Percentiles rank a stretch among this genome's conserved stretches.
phyloP scores from a whole-genome alignment of 2,888 invertebrate genomes.

The Physocephala rufipes region DNA sequence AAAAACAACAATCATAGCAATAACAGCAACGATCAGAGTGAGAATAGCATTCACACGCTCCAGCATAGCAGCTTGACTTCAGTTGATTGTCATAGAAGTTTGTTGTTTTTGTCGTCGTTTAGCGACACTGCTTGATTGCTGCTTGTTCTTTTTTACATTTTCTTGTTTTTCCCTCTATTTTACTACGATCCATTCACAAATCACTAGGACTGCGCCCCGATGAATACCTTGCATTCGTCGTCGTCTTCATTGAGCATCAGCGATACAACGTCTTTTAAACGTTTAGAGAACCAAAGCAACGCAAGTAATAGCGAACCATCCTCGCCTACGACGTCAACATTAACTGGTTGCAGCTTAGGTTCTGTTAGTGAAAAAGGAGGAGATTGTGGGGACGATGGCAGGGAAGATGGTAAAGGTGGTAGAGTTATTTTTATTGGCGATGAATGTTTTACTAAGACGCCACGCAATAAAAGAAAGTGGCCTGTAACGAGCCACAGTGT shows the following conservation, averaged over 20 bases:
- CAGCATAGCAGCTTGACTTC: neutral
- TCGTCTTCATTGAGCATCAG: constrained; percentile 55
- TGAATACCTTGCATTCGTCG: constrained; percentile 53
- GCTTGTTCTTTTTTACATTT: too few relatives aligned
- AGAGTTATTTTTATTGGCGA: constrained; percentile 33
- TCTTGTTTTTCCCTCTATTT: neutral
- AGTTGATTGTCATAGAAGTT: neutral
- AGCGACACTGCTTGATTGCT: too few relatives aligned
- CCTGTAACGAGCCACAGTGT: constrained; percentile 8
- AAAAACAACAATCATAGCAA: too few relatives aligned
- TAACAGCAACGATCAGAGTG: too few relatives aligned
- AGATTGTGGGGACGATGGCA: constrained; percentile 25
- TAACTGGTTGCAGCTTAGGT: constrained; percentile 41
- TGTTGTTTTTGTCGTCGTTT: neutral
- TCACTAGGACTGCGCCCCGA: constrained; percentile 31
- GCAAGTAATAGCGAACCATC: constrained; percentile 52
- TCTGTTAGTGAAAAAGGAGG: constrained; percentile 37
- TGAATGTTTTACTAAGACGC: constrained; percentile 23
- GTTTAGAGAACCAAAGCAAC: constrained; percentile 57
- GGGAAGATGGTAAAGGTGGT: constrained; percentile 24
- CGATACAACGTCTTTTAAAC: constrained; percentile 58
- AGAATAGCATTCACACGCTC: neutral
- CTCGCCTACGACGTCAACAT: constrained; percentile 51
- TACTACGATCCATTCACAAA: neutral
- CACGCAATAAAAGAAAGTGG: constrained; percentile 37